A percentile compares a stretch with the other conserved stretches of the same genome.
Conservation (phyloP, 2,888 invertebrate genomes). For the Drosophila merina region DNA sequence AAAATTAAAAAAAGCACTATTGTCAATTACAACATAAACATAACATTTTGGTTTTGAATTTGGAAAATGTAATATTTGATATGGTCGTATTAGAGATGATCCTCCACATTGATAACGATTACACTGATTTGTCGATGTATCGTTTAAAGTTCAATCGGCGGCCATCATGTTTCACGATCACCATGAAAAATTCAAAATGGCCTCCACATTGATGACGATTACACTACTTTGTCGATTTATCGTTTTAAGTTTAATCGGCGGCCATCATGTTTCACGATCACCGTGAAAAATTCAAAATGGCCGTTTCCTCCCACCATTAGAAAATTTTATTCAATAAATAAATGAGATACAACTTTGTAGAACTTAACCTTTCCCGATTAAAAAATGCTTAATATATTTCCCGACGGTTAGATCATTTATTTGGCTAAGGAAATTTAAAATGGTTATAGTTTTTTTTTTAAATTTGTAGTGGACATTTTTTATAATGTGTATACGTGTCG, state of each 20-base stretch:
- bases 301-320: not conserved
- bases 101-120: not conserved
- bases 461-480: conserved; percentile 47
- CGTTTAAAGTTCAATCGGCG: not conserved
- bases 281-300: not conserved
- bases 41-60: not conserved
- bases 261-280: not conserved
- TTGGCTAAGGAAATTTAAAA: conserved; percentile 52
- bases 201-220: too few relatives aligned
- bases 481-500: conserved; percentile 47
- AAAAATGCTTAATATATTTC: not conserved
- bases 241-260: not conserved
- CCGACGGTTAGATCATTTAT: conserved; percentile 40
- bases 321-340: not conserved
- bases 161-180: not conserved
- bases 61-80: not conserved
- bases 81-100: not conserved
- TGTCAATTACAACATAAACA: not conserved
- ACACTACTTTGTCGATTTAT: not conserved
- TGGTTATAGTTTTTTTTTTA: conserved; percentile 37
- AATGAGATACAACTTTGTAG: not conserved
- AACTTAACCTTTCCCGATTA: not conserved
- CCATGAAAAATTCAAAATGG: not conserved
- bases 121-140: not conserved
- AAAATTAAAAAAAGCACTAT: not conserved